A percentile compares a stretch with the other conserved stretches of the same genome.
Evolutionary conservation across 1,140 invertebrate species (phyloP).

Genomic region (Bilobella aurantiaca): DNA sequence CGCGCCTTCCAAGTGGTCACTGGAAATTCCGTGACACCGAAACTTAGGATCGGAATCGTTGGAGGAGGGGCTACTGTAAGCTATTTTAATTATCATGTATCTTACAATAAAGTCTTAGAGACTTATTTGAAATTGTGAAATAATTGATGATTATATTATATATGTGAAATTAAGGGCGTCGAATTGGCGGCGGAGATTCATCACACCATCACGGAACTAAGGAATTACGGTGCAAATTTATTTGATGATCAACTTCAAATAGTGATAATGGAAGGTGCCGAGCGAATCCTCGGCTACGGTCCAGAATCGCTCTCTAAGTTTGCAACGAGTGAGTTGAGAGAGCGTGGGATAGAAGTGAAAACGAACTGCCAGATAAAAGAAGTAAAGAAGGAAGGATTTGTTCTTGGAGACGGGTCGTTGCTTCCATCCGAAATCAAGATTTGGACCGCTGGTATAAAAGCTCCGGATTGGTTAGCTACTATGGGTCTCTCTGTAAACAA

Average conservation of each 20-base stretch:
- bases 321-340: constrained; percentile 13
- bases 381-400: constrained; percentile 15
- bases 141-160: no score
- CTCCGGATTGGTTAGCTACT: constrained; percentile 17
- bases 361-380: constrained; percentile 20
- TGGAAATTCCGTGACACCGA: constrained; percentile 15
- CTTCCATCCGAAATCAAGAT: constrained; percentile 20
- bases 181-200: constrained; percentile 21
- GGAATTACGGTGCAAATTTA: constrained; percentile 19
- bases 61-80: background rate
- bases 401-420: constrained; percentile 15
- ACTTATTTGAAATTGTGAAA: no score
- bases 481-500: constrained; percentile 17
- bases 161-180: no score
- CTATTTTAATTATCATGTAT: background rate
- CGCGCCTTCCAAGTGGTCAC: constrained; percentile 17
- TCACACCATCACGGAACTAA: constrained; percentile 23
- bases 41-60: constrained; percentile 22
- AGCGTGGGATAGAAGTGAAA: constrained; percentile 15
- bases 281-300: constrained; percentile 6
- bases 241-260: constrained; percentile 23
- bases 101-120: no score
- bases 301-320: constrained; percentile 16
- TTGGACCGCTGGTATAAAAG: constrained; percentile 29
- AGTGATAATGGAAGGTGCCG: constrained; percentile 19